phyloP scores from a whole-genome alignment of 1,140 invertebrate species.

The Drosophila nikananu region DNA sequence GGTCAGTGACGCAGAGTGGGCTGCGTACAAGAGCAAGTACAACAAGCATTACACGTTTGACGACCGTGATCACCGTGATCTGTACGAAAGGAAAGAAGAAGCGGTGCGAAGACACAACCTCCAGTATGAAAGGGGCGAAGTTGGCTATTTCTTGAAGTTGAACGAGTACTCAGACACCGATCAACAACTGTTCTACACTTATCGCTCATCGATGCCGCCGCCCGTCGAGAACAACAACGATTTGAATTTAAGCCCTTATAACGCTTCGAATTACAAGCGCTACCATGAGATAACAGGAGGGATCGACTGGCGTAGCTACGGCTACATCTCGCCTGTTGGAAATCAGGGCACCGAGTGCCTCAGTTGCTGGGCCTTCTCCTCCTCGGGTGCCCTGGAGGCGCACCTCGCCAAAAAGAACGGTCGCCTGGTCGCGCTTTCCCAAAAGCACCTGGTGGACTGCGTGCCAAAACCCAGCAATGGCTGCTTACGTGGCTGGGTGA shows the following conservation, averaged over 20 bases:
- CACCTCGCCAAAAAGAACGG: constrained; percentile 88
- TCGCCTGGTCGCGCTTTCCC: constrained; percentile 91
- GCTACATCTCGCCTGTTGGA: constrained; percentile 13
- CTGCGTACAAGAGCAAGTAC: constrained; percentile 12
- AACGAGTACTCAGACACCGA: constrained; percentile 38
- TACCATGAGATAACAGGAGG: constrained; percentile 21
- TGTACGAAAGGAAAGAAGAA: neutral
- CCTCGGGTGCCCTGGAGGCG: constrained; percentile 93
- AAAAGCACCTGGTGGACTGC: constrained; percentile 97
- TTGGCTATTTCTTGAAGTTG: constrained; percentile 9
- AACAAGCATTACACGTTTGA: neutral
- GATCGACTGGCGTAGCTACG: constrained; percentile 20
- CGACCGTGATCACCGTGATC: neutral
- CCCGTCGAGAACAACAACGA: neutral
- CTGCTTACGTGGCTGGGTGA: constrained; percentile 93
- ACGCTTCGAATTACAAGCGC: neutral
- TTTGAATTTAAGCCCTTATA: accelerated
- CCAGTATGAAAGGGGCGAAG: neutral
- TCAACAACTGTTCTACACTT: neutral
- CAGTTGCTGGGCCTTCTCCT: constrained; percentile 96
- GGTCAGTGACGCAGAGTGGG: constrained; percentile 17
- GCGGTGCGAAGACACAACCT: neutral
- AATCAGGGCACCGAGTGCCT: constrained; percentile 93
- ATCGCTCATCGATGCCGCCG: neutral
- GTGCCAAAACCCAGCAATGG: constrained; percentile 91